Evolutionary conservation across 1,140 invertebrate species (phyloP), one percentile per base, ranked within the genome.

Genomic region (Amphibalanus amphitrite): DNA sequence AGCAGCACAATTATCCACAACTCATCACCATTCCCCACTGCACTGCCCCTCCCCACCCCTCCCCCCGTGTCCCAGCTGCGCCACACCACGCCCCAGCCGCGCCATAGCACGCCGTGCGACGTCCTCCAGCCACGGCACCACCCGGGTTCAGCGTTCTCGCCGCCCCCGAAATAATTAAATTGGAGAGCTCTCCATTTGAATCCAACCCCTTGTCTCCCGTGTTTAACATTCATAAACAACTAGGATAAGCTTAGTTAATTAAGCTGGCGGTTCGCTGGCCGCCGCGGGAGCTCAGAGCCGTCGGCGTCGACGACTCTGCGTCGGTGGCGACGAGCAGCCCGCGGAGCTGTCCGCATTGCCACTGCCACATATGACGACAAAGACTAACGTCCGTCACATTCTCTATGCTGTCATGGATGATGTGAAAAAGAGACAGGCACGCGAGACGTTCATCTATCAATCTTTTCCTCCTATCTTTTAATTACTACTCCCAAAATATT

Each of bases 161-260:
- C 33, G 33, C 33, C 47, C 47, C 20, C 13, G 47, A 59, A 59
- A 59, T 59, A 59, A 59, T 59, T 59, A 59, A 59, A 59, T 59
- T 59, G 47, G 47, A 59, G 47, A 59, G 47, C 47, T 59, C 47
- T 59, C 17, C 20, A 59, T 59, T 59, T 59, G 47, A 59, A 59
- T 59, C 47, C 47, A 20, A 23, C 47, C 47, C 47, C 47, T 59
- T 59, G 47, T 59, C 47, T 59, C 47, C 47, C 47, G 47, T 59
- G 47, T 59, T 59, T 59, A 59, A 59, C 47, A 59, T 59, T 59
- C 47, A 59, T 59, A 59, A 59, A 59, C 47, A 59, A 59, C 47
- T 59, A 59, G 47, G 47, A 59, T 59, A 59, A 59, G 47, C 47
- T 59, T 59, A 59, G 47, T 59, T 59, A 59, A 59, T 59, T 59